These are phyloP conservation scores for Nothocercus julius DNA, from an alignment of 2,113 vertebrate genomes.

Conservation along the genomic window DNA sequence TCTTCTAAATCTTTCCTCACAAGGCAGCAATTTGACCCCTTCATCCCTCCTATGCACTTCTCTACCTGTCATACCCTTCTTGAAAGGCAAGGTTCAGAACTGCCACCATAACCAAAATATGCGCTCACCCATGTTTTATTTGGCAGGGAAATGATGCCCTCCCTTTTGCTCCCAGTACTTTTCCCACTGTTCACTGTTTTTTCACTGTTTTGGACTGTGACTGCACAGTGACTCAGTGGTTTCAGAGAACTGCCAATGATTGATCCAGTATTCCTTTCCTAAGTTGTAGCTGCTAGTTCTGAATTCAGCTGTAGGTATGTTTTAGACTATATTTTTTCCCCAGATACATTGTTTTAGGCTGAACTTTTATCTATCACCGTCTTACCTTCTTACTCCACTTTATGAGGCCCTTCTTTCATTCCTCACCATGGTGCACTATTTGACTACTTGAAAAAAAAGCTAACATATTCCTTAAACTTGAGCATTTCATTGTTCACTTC, in stretches of 20 bases:
- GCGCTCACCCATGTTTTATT: accelerated
- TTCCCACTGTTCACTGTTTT: background rate
- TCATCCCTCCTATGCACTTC: background rate
- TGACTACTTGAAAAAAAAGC: no score
- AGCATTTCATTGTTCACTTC: no score
- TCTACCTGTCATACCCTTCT: background rate
- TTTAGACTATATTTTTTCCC: background rate
- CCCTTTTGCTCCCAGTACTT: background rate
- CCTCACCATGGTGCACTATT: background rate
- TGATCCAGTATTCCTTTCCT: background rate
- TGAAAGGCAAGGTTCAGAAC: background rate
- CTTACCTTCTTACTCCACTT: background rate
- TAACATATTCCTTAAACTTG: no score
- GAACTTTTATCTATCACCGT: background rate
- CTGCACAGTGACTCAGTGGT: background rate
- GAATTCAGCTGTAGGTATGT: background rate
- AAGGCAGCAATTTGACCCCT: background rate
- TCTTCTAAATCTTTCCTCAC: background rate
- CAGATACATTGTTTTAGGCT: background rate
- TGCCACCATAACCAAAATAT: no score
- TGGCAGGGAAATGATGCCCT: background rate
- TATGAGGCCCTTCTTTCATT: background rate
- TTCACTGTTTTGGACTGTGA: background rate
- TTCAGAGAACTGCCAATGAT: background rate
- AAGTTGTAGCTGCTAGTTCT: background rate